Conservation (phyloP, 1,140 invertebrate species). For the Leptinotarsa undecemlineata region DNA sequence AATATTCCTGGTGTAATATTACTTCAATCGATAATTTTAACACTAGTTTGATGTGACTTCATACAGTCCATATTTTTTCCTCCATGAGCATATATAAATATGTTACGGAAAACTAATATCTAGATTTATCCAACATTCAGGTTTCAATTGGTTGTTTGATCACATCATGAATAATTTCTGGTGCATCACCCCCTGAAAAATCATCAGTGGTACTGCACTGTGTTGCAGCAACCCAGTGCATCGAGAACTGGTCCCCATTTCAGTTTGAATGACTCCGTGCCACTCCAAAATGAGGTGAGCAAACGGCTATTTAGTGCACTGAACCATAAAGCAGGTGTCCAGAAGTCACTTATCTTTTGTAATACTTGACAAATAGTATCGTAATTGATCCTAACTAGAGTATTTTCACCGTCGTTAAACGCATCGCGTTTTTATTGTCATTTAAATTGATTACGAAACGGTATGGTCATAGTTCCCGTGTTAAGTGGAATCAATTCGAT, state of each 20-base stretch:
- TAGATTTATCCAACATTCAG: no score
- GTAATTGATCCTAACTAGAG: conserved; percentile 37
- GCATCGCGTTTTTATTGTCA: conserved; percentile 32
- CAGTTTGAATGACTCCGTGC: conserved; percentile 36
- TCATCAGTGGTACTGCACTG: neutral
- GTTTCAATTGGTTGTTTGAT: no score
- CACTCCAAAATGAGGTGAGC: conserved; percentile 38
- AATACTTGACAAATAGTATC: conserved; percentile 41
- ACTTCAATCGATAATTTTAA: no score
- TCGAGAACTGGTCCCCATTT: conserved; percentile 26
- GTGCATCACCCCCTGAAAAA: neutral
- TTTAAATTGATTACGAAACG: conserved; percentile 36
- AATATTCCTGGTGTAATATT: no score
- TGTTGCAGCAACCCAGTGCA: conserved; percentile 9
- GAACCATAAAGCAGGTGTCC: conserved; percentile 45
- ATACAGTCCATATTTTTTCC: no score
- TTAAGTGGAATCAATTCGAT: neutral
- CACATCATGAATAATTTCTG: neutral
- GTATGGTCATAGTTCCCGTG: neutral
- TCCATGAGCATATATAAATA: no score
- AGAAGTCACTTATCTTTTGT: conserved; percentile 43
- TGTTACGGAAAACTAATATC: no score
- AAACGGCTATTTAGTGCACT: conserved; percentile 49
- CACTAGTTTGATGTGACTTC: no score
- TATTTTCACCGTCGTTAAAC: conserved; percentile 36